Base-by-base conservation (phyloP, 2,797 vertebrate genomes). In the Gadopsis bispinosus region DNA sequence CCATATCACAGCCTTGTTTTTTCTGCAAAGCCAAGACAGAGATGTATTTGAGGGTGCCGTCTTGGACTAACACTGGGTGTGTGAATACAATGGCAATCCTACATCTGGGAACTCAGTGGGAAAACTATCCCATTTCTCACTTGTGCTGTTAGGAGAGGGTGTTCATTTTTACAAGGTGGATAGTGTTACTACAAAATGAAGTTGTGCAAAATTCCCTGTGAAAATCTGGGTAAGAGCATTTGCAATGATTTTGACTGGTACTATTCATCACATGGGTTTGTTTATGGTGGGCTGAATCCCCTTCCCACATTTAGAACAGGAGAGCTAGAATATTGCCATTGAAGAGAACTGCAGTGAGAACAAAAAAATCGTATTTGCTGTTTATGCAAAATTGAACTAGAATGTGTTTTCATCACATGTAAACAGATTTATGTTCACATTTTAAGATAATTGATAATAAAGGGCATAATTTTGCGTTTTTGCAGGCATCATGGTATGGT, bases 61-160 rank as follows among this genome's bases (percentile, higher is more conserved):
- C 77, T 85, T 91, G 81, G 86, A 87, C 88, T 84, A 89, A 89
- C 90, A 89, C 87, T 80, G 84, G 87, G 88, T 88, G 90, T 93
- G 92, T 86, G 89, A 93, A 92, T 77, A 86, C 91, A 91, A 90
- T 87, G 87, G 93, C 81, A 88, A 92, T 90, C 90, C 89, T 93
- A 90, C 92, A 93, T 93, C 92, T 92, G 93, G 91, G 89, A 94
- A 94, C 94, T 94, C 94, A 93, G 93, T 95, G 94, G 92, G 94
- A 93, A 94, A 92, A 92, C 89, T 87, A 86, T 91, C 90, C 83
- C 81, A 90, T 93, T 93, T 94, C 93, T 93, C 91, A 92, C 90
- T 91, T 89, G 90, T 87, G 91, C 92, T 88, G 86, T 91, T 84
- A 69, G 87, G 81, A 79, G 83, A 91, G 88, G 89, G 92, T 94